Base-by-base conservation (phyloP, 92 coral and sea anemone genomes). In the Nematostella vectensis region DNA sequence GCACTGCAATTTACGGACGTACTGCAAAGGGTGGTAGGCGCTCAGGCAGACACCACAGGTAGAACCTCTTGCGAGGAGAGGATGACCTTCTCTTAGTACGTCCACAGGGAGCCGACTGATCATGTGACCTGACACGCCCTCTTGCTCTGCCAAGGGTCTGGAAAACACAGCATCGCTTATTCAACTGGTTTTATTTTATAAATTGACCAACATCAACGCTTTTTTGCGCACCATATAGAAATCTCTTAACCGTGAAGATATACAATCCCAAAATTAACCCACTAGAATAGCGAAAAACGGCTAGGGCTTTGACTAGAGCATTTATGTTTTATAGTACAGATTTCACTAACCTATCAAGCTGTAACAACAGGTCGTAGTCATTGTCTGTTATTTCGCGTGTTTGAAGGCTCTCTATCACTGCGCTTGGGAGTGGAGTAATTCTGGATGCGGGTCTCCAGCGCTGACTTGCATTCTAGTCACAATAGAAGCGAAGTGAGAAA, bases 391-490 rank as follows among this genome's bases (percentile, higher is more conserved):
- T 82, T 29, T 93, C 99, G 22, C 99, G 68, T 47, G 62, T 77
- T 49, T 86, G 94, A 6, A 93, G 63, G 48, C 75, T 78, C 26
- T 50, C 78, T 19, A 80, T 81, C 11, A 82, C 96, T 18, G 99
- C 99, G 55, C 68, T 65, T 31, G 99, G 99, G 9, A 93, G 61
- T 1, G 82, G 77, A 3, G 89, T 67, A 2, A 79, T 47, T 66
- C 89, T 59, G 11, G 78, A 29, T 11, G 99, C 99, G 33, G 94
- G 88, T 27, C 96, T 79, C 99, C 99, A 93, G 25, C 99, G 87
- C 48, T 93, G 82, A 50, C 95, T 87, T 26, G 88, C 75, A 59
- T 82, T 93, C 99, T 89, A 39, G n/a, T n/a, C n/a, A n/a, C n/a
- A n/a, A n/a, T n/a, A n/a, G n/a, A n/a, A n/a, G n/a, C n/a, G n/a